Evolutionary conservation across 2,113 vertebrate genomes (phyloP).

Genomic region (Aldabrachelys gigantea): DNA sequence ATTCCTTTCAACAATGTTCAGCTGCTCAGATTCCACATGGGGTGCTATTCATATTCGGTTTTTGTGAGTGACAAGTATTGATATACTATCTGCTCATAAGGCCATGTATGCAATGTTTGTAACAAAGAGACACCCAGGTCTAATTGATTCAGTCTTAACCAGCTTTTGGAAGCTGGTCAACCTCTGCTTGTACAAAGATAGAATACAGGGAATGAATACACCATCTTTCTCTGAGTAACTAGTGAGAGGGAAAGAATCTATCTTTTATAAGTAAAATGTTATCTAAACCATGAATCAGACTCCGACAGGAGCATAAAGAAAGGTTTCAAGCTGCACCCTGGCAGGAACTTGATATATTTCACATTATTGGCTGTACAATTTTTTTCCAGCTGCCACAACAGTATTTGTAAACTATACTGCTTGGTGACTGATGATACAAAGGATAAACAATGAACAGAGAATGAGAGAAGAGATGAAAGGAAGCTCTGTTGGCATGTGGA

Average conservation of each 20-base stretch:
- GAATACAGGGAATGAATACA: slow-evolving; percentile 19
- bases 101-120: neutral
- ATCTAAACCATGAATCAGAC: slow-evolving; percentile 36
- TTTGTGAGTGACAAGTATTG: neutral
- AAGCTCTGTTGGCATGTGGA: slow-evolving; percentile 20
- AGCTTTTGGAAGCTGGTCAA: slow-evolving; percentile 43
- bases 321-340: slow-evolving; percentile 42
- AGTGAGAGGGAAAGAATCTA: slow-evolving; percentile 23
- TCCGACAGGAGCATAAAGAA: slow-evolving; percentile 17
- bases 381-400: slow-evolving; percentile 49
- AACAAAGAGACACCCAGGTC: slow-evolving; percentile 26
- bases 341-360: slow-evolving; percentile 70
- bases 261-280: slow-evolving; percentile 49
- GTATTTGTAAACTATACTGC: slow-evolving; percentile 66
- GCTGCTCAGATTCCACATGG: neutral
- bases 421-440: slow-evolving; percentile 66
- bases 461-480: slow-evolving; percentile 56
- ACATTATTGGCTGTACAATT: slow-evolving; percentile 24
- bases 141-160: slow-evolving; percentile 14
- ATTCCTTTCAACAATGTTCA: slow-evolving; percentile 27
- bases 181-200: slow-evolving; percentile 17
- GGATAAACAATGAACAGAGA: slow-evolving; percentile 63
- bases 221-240: slow-evolving; percentile 13
- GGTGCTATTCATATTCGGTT: neutral
- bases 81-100: neutral